phyloP scores from a whole-genome alignment of 2,888 invertebrate genomes.

The Drosophila formosana region DNA sequence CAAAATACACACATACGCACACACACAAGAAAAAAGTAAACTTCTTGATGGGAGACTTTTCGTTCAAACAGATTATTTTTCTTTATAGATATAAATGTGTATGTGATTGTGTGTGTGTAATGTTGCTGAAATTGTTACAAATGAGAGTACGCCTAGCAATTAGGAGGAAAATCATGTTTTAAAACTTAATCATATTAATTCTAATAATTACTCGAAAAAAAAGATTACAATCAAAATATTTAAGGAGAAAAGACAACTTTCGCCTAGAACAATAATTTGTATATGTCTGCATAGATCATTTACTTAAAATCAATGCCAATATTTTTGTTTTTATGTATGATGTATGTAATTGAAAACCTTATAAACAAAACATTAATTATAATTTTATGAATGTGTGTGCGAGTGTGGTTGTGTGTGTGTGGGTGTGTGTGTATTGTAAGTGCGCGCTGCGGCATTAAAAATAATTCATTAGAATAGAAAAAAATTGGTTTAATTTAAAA shows the following conservation, averaged over 20 bases:
- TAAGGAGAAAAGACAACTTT: neutral
- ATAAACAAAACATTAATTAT: neutral
- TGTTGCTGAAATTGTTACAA: conserved; percentile 2
- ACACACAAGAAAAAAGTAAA: conserved; percentile 3
- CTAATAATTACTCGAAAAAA: conserved; percentile 10
- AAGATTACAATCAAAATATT: neutral
- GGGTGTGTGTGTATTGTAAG: neutral
- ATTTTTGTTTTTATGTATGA: neutral
- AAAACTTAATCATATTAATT: conserved; percentile 13
- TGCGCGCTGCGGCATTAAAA: conserved; percentile 6
- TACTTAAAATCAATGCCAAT: conserved; percentile 23
- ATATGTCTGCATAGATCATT: conserved; percentile 1
- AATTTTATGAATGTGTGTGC: neutral
- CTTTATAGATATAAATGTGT: conserved; percentile 23
- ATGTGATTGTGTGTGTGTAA: conserved; percentile 15
- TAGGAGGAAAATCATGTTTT: conserved; percentile 4
- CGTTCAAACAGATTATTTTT: conserved; percentile 27
- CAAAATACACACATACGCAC: conserved; percentile 11
- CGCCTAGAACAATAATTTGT: conserved; percentile 7
- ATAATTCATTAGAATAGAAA: conserved; percentile 26
- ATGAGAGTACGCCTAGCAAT: conserved; percentile 5
- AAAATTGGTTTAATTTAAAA: conserved; percentile 38
- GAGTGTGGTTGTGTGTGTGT: conserved; percentile 3
- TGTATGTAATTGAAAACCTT: conserved; percentile 6
- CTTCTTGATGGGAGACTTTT: conserved; percentile 37